A percentile compares a stretch with the other conserved stretches of the same genome.
Conservation (phyloP, 37 sponge, comb jelly and placozoan genomes). For the Diacarnus erythraeanus region DNA sequence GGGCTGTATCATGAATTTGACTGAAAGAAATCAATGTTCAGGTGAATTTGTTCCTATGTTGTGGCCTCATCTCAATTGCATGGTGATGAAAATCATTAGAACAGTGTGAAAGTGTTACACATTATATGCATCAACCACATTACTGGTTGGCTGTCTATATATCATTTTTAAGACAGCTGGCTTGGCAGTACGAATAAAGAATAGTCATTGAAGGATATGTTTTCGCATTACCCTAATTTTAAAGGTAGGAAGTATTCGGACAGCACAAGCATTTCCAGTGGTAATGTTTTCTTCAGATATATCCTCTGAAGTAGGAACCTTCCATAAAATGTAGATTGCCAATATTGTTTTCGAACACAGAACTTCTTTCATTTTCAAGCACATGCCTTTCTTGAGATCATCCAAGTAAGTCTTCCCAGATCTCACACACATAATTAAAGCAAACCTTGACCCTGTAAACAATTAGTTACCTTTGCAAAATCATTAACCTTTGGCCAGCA, state of each 20-base stretch:
- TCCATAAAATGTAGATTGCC: not conserved
- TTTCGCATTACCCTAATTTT: slow-evolving; percentile 5
- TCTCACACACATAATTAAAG: too few species aligned
- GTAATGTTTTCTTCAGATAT: not conserved
- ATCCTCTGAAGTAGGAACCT: not conserved
- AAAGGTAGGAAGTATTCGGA: not conserved
- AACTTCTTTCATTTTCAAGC: not conserved
- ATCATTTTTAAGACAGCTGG: not conserved
- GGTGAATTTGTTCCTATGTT: not conserved
- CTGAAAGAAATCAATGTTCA: not conserved
- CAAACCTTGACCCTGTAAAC: too few species aligned
- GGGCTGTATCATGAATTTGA: slow-evolving; percentile 41
- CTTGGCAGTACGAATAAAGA: not conserved
- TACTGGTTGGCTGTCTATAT: too few species aligned
- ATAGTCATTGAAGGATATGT: not conserved
- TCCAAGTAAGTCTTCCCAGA: not conserved
- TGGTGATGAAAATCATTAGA: not conserved
- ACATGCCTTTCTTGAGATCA: not conserved
- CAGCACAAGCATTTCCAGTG: not conserved
- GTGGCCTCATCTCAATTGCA: not conserved
- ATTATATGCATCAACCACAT: not conserved
- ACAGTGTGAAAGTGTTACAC: too few species aligned
- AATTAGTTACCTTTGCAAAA: slow-evolving; percentile 2
- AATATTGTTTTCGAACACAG: not conserved
- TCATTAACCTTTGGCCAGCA: not conserved